A percentile compares a stretch with the other conserved stretches of the same genome.
Evolutionary conservation across 2,113 vertebrate species (phyloP).

Genomic region (Ptilorrhoa leucosticta): DNA sequence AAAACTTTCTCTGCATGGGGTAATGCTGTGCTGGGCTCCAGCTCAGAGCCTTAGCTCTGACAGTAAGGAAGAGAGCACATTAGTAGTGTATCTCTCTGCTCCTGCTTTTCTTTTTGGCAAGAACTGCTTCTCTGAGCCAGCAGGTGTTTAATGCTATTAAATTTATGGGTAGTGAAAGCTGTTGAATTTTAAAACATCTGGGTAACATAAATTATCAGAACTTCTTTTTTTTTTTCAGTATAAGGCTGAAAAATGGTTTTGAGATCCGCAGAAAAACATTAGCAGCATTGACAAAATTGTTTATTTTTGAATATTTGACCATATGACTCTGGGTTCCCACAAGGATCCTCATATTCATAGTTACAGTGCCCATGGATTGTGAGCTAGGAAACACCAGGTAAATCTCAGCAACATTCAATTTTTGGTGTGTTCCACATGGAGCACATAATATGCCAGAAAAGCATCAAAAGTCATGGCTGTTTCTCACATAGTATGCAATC

Average conservation of each 20-base stretch:
- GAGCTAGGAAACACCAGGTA: background rate
- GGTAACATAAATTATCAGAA: conserved; percentile 73
- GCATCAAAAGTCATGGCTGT: background rate
- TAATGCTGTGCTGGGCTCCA: conserved; percentile 20
- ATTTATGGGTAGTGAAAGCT: conserved; percentile 76
- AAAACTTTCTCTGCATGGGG: conserved; percentile 28
- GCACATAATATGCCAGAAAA: background rate
- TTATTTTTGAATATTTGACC: conserved; percentile 51
- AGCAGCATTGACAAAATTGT: conserved; percentile 37
- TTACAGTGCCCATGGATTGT: background rate
- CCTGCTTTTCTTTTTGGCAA: conserved; percentile 74
- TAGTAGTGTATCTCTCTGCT: conserved; percentile 56
- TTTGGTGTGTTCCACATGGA: background rate
- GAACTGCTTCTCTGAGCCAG: conserved; percentile 65
- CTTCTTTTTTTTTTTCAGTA: background rate
- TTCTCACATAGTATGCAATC: background rate
- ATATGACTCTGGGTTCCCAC: background rate
- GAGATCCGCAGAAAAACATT: conserved; percentile 59
- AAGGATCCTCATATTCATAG: background rate
- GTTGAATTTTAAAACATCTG: conserved; percentile 77
- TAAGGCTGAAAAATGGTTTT: conserved; percentile 51
- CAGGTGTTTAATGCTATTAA: conserved; percentile 81
- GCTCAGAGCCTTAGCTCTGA: conserved; percentile 41
- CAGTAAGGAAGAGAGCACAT: conserved; percentile 45
- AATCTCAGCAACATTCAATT: background rate